phyloP scores from a whole-genome alignment of 2,113 vertebrate species.

The Propithecus coquereli region DNA sequence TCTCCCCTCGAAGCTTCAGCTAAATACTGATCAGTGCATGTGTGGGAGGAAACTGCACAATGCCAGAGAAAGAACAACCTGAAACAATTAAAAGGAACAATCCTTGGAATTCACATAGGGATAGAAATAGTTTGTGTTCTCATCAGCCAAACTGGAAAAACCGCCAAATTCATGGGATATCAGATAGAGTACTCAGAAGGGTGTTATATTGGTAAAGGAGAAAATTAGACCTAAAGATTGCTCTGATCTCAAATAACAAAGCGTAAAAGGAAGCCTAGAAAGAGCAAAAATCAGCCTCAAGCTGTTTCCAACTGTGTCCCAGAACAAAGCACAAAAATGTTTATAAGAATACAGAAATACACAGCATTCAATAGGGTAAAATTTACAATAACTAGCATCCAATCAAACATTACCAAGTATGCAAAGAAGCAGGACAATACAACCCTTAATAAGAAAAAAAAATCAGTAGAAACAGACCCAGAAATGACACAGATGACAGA shows the following conservation, averaged over 20 bases:
- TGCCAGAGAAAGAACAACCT: constrained; percentile 54
- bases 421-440: neutral
- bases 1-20: neutral
- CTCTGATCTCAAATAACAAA: neutral
- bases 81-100: constrained; percentile 43
- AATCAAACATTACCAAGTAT: neutral
- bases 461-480: constrained; percentile 14
- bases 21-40: neutral
- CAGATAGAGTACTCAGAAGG: constrained; percentile 1
- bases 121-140: constrained; percentile 50
- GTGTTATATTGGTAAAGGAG: neutral
- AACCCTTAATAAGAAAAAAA: neutral
- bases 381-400: neutral
- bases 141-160: constrained; percentile 42
- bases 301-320: neutral
- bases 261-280: constrained; percentile 15
- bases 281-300: neutral
- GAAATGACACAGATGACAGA: constrained; percentile 11
- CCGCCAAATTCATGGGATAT: constrained; percentile 3
- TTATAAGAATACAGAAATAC: constrained; percentile 20
- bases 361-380: neutral
- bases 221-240: neutral
- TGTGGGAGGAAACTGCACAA: constrained; percentile 28
- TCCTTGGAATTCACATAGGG: constrained; percentile 53
- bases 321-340: constrained; percentile 36